Conservation (phyloP, 2,888 invertebrate genomes). For the Elmis aenea region DNA sequence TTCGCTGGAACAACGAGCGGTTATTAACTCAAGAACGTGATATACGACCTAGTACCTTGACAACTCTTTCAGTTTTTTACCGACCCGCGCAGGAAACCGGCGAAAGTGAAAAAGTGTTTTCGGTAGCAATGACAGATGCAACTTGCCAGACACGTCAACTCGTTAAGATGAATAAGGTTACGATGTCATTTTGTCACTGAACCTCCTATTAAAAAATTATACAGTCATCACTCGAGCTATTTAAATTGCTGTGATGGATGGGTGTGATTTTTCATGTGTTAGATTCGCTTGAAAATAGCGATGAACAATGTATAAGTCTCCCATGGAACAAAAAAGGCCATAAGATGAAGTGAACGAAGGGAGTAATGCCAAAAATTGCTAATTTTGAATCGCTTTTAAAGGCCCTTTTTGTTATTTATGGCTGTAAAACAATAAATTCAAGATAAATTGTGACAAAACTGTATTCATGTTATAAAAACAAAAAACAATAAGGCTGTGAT, state of each 20-base stretch:
- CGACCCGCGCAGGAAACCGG: conserved; percentile 23
- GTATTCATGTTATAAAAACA: no score
- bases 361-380: no score
- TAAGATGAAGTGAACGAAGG: no score
- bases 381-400: no score
- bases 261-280: conserved; percentile 41
- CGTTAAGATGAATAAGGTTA: conserved; percentile 22
- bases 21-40: conserved; percentile 18
- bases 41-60: conserved; percentile 23
- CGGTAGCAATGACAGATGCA: conserved; percentile 21
- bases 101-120: conserved; percentile 27
- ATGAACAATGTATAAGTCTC: no score
- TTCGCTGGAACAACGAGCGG: conserved; percentile 2
- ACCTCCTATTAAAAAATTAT: conserved; percentile 31
- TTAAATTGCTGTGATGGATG: conserved; percentile 40
- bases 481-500: no score
- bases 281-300: no score
- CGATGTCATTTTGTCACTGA: conserved; percentile 20
- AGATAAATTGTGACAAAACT: no score
- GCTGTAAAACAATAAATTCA: no score
- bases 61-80: conserved; percentile 26
- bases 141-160: conserved; percentile 20
- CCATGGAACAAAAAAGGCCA: no score
- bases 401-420: no score
- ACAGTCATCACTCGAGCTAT: conserved; percentile 26